Conservation (phyloP, 2,797 vertebrate species). For the Platyrinchus mystaceus region DNA sequence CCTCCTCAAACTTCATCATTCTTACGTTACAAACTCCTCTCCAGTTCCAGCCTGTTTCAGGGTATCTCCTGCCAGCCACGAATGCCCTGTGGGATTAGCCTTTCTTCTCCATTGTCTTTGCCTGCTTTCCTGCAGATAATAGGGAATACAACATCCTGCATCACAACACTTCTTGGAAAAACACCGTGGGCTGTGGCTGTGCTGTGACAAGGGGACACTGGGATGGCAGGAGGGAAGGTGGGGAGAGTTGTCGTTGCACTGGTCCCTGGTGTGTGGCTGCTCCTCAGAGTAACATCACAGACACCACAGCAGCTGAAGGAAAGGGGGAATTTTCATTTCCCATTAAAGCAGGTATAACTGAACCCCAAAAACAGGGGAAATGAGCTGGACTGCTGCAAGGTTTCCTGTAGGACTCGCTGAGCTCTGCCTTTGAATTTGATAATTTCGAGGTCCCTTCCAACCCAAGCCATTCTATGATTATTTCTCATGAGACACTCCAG, state of each 20-base stretch:
- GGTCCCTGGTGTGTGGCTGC: neutral
- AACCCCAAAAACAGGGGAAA: no score
- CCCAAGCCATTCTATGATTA: rapidly evolving
- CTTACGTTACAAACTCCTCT: neutral
- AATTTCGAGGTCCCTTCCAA: neutral
- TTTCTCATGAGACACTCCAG: neutral
- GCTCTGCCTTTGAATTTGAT: neutral
- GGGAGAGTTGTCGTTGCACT: rapidly evolving
- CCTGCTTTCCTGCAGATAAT: neutral
- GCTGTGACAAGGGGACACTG: neutral
- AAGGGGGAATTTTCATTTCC: neutral
- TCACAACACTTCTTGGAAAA: neutral
- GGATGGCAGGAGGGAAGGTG: neutral
- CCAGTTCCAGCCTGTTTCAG: neutral
- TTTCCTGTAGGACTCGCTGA: neutral
- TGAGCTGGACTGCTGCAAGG: neutral
- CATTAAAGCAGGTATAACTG: neutral
- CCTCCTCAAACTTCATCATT: neutral
- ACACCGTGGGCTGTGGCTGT: rapidly evolving
- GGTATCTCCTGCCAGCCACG: neutral
- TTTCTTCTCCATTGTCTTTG: neutral
- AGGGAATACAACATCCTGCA: neutral
- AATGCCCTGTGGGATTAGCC: neutral
- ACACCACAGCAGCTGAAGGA: neutral
- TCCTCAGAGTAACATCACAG: neutral